A percentile compares a stretch with the other conserved stretches of the same genome.
Evolutionary conservation across 1,140 invertebrate species (phyloP).

Genomic region (Dendrolimus kikuchii): DNA sequence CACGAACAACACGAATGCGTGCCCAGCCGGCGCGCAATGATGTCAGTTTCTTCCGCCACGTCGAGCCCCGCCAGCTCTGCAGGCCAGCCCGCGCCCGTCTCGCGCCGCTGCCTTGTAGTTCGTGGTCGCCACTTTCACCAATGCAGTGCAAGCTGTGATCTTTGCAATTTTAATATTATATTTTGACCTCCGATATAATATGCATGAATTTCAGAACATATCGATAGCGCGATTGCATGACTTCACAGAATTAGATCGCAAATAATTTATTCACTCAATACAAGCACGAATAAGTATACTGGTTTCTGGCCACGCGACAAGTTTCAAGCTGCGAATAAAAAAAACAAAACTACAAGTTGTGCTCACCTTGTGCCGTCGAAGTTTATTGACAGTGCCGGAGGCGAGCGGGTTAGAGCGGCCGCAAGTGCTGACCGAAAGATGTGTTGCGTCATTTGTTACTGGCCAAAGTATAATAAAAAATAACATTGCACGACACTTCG

Average conservation of each 20-base stretch:
- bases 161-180: slow-evolving; percentile 38
- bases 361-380: slow-evolving; percentile 52
- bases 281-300: background rate
- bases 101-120: slow-evolving; percentile 58
- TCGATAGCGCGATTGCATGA: background rate
- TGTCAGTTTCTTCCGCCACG: slow-evolving; percentile 58
- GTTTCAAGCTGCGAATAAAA: slow-evolving; percentile 29
- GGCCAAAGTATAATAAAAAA: slow-evolving; percentile 41
- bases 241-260: background rate
- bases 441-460: slow-evolving; percentile 50
- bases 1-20: slow-evolving; percentile 31
- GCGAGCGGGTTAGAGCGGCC: slow-evolving; percentile 33
- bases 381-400: slow-evolving; percentile 66
- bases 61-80: slow-evolving; percentile 39
- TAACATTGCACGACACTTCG: slow-evolving; percentile 34
- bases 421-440: slow-evolving; percentile 35
- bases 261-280: background rate
- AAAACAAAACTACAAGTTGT: slow-evolving; percentile 34
- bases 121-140: slow-evolving; percentile 66
- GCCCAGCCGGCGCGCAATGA: slow-evolving; percentile 21
- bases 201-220: background rate
- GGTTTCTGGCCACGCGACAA: slow-evolving; percentile 17
- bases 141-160: slow-evolving; percentile 34
- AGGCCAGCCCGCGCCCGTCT: slow-evolving; percentile 56
- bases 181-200: slow-evolving; percentile 39